Base-by-base conservation (phyloP, 2,888 invertebrate genomes). In the Epirrita christyi region DNA sequence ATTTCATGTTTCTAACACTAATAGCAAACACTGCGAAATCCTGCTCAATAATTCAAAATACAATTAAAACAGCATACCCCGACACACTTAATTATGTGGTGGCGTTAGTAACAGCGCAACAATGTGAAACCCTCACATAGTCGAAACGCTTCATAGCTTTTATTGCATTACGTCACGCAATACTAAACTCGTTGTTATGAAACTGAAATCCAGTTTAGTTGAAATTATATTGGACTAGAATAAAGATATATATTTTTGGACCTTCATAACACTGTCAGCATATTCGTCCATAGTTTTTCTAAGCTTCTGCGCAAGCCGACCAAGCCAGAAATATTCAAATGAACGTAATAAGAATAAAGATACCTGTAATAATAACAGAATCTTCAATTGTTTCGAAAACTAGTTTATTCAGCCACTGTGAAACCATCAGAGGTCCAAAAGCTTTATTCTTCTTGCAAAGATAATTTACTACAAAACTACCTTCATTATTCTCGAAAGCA, bases 401-500 rank as follows among this genome's bases (percentile, higher is more conserved):
- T 21, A 27, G 21, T 42, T 50, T n/a, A 32, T 34, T 34, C 21
- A 41, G 32, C 13, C 40, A 14, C 5, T 29, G 14, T 10, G 11
- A 49, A 34, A 49, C 34, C 10, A 21, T 36, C 45, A 15, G 29
- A 48, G 6, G 28, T 21, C 32, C 13, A 13, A 45, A 28, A 36
- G 14, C 29, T 44, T 44, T 40, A 40, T 48, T 47, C 37, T 48
- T 45, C 27, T 42, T 42, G 32, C 15, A 21, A 37, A 41, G 14
- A 54, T 54, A 54, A 48, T 59, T 49, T 45, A 41, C 40, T 28
- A 49, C 41, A 49, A 45, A 58, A 49, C 53, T 53, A 38, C 44
- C 53, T 45, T 59, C 53, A 50, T 54, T 59, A 59, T 59, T 49
- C 45, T 59, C 37, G 41, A 49, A 54, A 54, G 49, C 49, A 21